Conservation (phyloP, 2,797 vertebrate species). For the Clarias laeviceps region DNA sequence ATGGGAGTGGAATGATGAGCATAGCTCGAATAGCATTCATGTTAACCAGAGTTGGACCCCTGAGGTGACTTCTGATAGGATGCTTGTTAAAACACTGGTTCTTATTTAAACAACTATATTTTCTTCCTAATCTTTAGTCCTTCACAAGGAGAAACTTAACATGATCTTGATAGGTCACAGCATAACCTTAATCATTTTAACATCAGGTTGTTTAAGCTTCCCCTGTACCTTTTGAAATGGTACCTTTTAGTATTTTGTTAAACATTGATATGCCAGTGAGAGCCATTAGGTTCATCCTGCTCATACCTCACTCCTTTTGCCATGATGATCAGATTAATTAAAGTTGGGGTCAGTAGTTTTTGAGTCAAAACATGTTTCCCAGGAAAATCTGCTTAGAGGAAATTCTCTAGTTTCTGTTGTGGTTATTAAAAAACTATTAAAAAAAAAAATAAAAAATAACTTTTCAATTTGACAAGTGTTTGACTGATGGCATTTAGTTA, state of each 20-base stretch:
- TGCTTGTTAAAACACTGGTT: slow-evolving; percentile 10
- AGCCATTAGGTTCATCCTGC: not conserved
- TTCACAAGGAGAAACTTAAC: not conserved
- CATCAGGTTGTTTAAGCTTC: not conserved
- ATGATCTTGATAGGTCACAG: not conserved
- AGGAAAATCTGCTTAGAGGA: not conserved
- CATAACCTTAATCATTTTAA: not conserved
- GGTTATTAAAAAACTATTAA: not conserved
- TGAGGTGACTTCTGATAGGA: slow-evolving; percentile 11
- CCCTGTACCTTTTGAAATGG: not conserved
- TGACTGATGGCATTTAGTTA: too few relatives aligned
- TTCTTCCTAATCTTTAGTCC: not conserved
- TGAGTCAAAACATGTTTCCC: not conserved
- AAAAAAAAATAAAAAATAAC: not conserved
- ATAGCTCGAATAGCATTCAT: not conserved
- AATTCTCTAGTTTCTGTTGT: not conserved
- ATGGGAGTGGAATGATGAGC: not conserved
- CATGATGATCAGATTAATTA: not conserved
- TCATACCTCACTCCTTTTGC: not conserved
- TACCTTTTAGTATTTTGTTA: not conserved
- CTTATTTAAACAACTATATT: not conserved
- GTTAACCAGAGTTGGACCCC: not conserved
- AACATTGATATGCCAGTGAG: not conserved
- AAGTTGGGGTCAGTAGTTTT: not conserved
- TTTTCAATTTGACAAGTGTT: too few relatives aligned